A percentile compares a stretch with the other conserved stretches of the same genome.
These are phyloP conservation scores for Solenopsis fugax DNA, from an alignment of 1,140 invertebrate species.

Conservation along the genomic window DNA sequence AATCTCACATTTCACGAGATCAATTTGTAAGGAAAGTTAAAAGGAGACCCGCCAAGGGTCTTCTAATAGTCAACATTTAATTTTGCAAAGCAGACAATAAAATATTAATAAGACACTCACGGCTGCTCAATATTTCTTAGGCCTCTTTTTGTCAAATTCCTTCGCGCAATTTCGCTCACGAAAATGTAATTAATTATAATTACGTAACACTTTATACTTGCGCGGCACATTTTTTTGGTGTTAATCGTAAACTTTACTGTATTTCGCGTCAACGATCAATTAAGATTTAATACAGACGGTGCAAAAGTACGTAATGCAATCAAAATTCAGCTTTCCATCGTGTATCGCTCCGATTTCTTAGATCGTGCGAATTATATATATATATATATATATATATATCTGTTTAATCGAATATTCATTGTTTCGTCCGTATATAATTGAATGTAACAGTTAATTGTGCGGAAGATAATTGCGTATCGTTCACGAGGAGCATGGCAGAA, in stretches of 20 bases:
- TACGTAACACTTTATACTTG: background rate
- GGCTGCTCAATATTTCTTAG: background rate
- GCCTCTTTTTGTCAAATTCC: background rate
- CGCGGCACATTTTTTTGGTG: no score
- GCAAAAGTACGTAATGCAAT: background rate
- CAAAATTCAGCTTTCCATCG: no score
- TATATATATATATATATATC: no score
- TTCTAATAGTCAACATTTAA: background rate
- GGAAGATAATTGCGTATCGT: background rate
- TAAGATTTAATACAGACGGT: background rate
- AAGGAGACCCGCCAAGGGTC: background rate
- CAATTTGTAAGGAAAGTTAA: background rate
- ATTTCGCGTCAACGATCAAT: background rate
- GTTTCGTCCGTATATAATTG: no score
- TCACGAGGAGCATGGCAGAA: background rate
- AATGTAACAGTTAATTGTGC: background rate
- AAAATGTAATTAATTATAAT: conserved; percentile 3
- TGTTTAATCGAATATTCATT: no score
- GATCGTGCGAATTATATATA: no score
- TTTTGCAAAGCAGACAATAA: background rate
- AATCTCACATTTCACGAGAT: background rate
- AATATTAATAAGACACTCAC: background rate
- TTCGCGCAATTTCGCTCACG: background rate
- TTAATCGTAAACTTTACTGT: no score
- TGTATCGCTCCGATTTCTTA: no score